Base-by-base conservation (phyloP, 1,140 invertebrate species). In the Lepidotrigona ventralis region DNA sequence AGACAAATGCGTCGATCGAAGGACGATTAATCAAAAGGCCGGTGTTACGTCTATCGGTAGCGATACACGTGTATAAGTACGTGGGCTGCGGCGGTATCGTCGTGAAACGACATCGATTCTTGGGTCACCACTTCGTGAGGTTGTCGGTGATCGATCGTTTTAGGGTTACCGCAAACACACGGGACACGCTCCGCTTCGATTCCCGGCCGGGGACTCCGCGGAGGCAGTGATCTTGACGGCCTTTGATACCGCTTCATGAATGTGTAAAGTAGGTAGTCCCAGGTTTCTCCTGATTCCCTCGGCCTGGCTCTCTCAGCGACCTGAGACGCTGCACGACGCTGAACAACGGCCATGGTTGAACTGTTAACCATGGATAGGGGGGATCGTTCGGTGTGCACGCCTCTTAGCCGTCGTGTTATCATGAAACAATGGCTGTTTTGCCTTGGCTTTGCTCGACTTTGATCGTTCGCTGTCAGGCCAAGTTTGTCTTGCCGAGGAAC, bases 161-260 rank as follows among this genome's bases (percentile, higher is more conserved):
- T 88, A 90, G 91, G 90, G 90, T 92, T 91, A 91, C 91, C 91
- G 90, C 91, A 92, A 93, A 93, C 92, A 93, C 92, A 92, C 86
- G 90, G 89, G 90, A 92, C 89, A 93, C 83, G 90, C 73, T 91
- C 86, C 84, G 83, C 84, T 87, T 89, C 83, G 79, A 91, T 89
- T 92, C 93, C 88, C 90, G 83, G 74, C 68, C 39, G 39, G 89
- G 86, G 90, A 88, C 83, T 84, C 71, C 74, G 68, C 77, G 72
- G 77, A 76, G 71, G 87, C 81, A 87, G 81, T 81, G 86, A 92
- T 92, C 91, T 91, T 92, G 87, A 88, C 88, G 90, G 90, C 85
- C 92, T 93, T 93, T 93, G 93, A 93, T 91, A 92, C 85, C 86
- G 84, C 87, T 91, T 93, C 91, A 93, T 93, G 92, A 93, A 93